phyloP scores from a whole-genome alignment of 2,113 vertebrate genomes.

The Myiopsitta monachus region DNA sequence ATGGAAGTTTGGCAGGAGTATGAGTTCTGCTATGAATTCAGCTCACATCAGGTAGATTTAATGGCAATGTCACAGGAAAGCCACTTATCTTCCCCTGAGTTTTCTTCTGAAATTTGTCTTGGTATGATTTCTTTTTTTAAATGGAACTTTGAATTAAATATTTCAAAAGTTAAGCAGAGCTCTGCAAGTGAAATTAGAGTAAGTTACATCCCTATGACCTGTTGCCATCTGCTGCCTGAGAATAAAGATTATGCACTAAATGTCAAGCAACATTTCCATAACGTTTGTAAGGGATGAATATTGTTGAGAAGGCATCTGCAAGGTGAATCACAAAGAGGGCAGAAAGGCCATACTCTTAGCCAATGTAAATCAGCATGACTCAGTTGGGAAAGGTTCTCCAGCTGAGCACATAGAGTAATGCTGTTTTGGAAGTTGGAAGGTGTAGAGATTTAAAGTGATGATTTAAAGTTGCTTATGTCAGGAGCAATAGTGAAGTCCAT shows the following conservation, averaged over 20 bases:
- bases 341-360: background rate
- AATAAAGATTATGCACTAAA: background rate
- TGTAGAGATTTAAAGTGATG: background rate
- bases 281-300: background rate
- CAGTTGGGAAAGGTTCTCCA: background rate
- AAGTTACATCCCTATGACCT: background rate
- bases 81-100: background rate
- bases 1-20: background rate
- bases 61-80: background rate
- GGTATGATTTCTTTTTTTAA: background rate
- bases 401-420: background rate
- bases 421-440: background rate
- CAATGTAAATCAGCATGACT: background rate
- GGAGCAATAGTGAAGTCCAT: background rate
- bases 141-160: background rate
- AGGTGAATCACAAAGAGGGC: background rate
- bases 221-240: conserved; percentile 22
- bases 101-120: background rate
- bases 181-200: background rate
- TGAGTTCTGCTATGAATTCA: background rate
- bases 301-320: background rate
- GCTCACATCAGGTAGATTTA: background rate
- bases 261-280: background rate
- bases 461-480: background rate
- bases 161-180: background rate